Evolutionary conservation across 1,140 invertebrate genomes (phyloP).

Genomic region (Ceratosolen fusciceps): DNA sequence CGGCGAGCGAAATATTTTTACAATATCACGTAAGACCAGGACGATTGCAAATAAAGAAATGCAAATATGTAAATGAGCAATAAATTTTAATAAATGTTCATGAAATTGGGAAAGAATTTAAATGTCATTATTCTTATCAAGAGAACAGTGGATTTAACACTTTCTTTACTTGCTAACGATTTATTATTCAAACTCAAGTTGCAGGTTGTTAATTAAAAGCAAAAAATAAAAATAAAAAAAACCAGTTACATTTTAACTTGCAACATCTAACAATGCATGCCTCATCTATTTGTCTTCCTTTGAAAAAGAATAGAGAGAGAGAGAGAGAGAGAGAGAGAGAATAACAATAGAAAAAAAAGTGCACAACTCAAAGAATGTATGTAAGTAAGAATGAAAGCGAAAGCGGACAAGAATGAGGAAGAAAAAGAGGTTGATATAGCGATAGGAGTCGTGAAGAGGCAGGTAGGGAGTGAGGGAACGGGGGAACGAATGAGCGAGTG

Average conservation of each 20-base stretch:
- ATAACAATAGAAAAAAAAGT: conserved; percentile 27
- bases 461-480: no score
- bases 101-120: no score
- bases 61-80: no score
- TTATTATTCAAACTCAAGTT: neutral
- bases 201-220: conserved; percentile 6
- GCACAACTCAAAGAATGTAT: neutral
- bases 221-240: no score
- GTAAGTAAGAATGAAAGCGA: neutral
- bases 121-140: no score
- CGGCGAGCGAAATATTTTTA: no score
- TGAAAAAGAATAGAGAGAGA: neutral
- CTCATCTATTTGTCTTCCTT: neutral
- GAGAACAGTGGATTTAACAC: no score
- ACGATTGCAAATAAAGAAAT: no score
- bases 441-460: no score
- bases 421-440: neutral
- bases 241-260: conserved; percentile 7
- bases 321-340: conserved; percentile 10
- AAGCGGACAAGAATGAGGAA: neutral
- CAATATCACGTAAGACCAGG: no score
- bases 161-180: neutral
- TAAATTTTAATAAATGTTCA: no score
- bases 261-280: conserved; percentile 15
- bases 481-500: no score